Percentiles rank a stretch among this genome's conserved stretches.
phyloP scores from a whole-genome alignment of 2,797 vertebrate genomes.

The Pitangus sulphuratus region DNA sequence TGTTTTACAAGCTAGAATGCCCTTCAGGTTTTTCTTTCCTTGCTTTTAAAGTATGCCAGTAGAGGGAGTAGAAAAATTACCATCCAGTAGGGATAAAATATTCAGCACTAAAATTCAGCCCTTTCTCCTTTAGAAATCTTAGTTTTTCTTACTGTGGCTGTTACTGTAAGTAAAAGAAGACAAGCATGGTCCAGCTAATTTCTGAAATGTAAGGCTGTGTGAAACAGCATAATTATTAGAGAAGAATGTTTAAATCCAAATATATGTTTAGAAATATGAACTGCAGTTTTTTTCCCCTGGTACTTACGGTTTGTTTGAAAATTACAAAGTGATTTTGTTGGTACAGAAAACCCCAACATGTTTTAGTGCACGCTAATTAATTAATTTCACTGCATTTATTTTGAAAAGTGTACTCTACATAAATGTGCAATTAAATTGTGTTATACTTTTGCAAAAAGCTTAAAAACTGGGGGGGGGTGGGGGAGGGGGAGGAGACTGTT shows the following conservation, averaged over 20 bases:
- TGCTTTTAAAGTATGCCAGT: conserved; percentile 14
- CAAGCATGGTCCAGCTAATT: not conserved
- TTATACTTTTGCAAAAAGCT: not conserved
- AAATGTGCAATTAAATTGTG: not conserved
- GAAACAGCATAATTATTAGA: not conserved
- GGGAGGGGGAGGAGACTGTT: accelerated
- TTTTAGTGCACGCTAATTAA: not conserved
- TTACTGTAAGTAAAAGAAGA: not conserved
- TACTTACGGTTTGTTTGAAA: not conserved
- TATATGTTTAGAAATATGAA: not conserved
- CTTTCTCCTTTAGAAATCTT: not conserved
- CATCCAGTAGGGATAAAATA: not conserved
- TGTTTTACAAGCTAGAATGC: not conserved
- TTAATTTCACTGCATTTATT: not conserved
- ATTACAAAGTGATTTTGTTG: not conserved
- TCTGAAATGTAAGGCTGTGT: not conserved
- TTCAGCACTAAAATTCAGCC: not conserved
- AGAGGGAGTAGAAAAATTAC: conserved; percentile 45
- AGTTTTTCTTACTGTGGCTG: not conserved
- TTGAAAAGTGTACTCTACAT: not conserved
- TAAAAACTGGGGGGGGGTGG: accelerated
- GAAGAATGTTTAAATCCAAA: not conserved
- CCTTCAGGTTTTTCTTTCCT: not conserved
- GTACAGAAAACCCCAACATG: not conserved
- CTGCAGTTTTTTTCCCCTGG: not conserved